phyloP scores from a whole-genome alignment of 2,797 vertebrate species.

The Odontamblyopus rebecca region DNA sequence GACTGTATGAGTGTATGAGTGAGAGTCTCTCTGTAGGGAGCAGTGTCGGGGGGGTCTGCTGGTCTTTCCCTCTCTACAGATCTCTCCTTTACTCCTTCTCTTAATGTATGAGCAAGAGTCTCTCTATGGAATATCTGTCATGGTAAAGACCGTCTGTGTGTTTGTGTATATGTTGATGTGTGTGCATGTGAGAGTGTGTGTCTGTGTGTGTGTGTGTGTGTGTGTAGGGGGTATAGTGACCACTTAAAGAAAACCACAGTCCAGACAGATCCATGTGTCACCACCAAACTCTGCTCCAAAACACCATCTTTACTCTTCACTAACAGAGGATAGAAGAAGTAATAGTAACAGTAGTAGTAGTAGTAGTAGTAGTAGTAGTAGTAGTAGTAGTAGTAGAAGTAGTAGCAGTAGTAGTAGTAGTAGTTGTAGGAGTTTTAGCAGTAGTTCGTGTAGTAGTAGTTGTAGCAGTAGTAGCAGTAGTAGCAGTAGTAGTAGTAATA shows the following conservation, averaged over 20 bases:
- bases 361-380: background rate
- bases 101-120: too few species aligned
- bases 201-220: constrained; percentile 8
- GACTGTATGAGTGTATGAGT: too few species aligned
- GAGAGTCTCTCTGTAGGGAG: too few species aligned
- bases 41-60: too few species aligned
- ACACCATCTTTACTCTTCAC: constrained; percentile 11
- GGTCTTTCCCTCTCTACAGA: too few species aligned
- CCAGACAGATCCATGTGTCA: constrained; percentile 74
- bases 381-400: background rate
- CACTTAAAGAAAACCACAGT: constrained; percentile 72
- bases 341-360: background rate
- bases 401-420: too few species aligned
- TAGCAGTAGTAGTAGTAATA: background rate
- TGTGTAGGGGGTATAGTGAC: constrained; percentile 49
- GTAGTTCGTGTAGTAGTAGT: background rate
- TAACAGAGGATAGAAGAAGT: background rate
- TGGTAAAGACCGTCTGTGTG: too few species aligned
- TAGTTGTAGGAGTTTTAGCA: too few species aligned
- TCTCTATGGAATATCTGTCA: too few species aligned
- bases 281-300: constrained; percentile 23
- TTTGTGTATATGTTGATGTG: constrained; percentile 16
- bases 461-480: background rate
- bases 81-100: too few species aligned
- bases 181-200: constrained; percentile 16